phyloP scores from a whole-genome alignment of 2,113 vertebrate species.

The Melanocharis versteri region DNA sequence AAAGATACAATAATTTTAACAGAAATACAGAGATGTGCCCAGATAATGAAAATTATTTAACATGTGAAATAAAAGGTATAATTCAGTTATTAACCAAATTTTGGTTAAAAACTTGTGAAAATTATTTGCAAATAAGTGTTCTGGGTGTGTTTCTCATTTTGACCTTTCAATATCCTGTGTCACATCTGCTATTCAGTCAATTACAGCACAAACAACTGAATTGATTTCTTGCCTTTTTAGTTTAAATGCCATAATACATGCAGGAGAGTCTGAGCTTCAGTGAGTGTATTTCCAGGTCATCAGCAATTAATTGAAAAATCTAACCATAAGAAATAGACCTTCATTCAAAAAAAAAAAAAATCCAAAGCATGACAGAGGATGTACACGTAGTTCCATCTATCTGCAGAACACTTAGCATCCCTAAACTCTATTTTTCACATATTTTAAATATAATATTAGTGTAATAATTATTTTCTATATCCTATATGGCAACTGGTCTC shows the following conservation, averaged over 20 bases:
- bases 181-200: constrained; percentile 8
- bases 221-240: constrained; percentile 47
- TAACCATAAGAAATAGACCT: neutral
- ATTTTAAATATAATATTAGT: neutral
- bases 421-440: neutral
- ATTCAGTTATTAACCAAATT: neutral
- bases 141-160: neutral
- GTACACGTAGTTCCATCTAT: neutral
- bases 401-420: neutral
- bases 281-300: constrained; percentile 1
- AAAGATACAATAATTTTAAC: neutral
- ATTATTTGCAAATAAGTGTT: neutral
- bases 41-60: neutral
- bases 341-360: neutral
- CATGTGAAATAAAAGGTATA: neutral
- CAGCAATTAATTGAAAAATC: neutral
- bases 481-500: neutral
- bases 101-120: neutral
- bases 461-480: neutral
- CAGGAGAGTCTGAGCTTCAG: neutral
- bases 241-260: constrained; percentile 8
- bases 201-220: constrained; percentile 18
- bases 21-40: neutral
- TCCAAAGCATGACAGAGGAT: neutral
- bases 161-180: neutral